phyloP scores from a whole-genome alignment of 2,888 invertebrate species.

The Drosophila eohydei region DNA sequence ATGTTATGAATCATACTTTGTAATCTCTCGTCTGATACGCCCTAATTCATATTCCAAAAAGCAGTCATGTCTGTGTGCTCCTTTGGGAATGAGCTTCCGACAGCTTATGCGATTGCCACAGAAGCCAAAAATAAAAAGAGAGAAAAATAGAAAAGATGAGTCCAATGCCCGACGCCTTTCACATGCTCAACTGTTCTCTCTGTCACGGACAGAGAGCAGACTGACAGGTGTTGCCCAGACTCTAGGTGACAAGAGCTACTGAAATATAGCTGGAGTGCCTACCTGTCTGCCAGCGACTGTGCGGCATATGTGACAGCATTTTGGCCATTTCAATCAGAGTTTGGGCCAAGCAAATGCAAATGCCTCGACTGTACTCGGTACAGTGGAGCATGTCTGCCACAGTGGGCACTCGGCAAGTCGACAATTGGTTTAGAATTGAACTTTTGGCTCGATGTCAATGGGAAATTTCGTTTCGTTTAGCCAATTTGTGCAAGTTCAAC shows the following conservation, averaged over 20 bases:
- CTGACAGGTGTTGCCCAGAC: conserved; percentile 46
- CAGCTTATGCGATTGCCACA: conserved; percentile 21
- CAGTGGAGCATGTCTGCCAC: conserved; percentile 5
- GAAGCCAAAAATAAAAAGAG: not conserved
- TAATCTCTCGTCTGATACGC: not conserved
- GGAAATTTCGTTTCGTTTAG: conserved; percentile 38
- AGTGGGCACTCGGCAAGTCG: conserved; percentile 5
- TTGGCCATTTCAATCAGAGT: conserved; percentile 72
- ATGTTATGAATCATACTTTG: conserved; percentile 17
- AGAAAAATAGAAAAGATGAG: not conserved
- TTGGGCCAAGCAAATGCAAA: conserved; percentile 48
- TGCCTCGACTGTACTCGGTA: conserved; percentile 24
- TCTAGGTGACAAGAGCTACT: not conserved
- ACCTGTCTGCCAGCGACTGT: conserved; percentile 1
- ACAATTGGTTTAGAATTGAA: conserved; percentile 59
- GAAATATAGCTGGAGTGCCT: conserved; percentile 6
- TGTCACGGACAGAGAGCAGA: conserved; percentile 44
- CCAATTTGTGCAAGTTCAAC: conserved; percentile 31
- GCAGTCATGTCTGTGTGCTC: not conserved
- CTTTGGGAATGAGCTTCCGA: conserved; percentile 8
- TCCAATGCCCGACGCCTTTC: conserved; percentile 21
- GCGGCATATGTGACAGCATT: conserved; percentile 23
- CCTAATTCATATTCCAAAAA: conserved; percentile 13
- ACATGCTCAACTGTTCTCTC: conserved; percentile 15
- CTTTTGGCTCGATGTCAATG: conserved; percentile 54